These are phyloP conservation scores for Xiphophorus hellerii DNA, from an alignment of 2,113 vertebrate genomes.

Conservation along the genomic window DNA sequence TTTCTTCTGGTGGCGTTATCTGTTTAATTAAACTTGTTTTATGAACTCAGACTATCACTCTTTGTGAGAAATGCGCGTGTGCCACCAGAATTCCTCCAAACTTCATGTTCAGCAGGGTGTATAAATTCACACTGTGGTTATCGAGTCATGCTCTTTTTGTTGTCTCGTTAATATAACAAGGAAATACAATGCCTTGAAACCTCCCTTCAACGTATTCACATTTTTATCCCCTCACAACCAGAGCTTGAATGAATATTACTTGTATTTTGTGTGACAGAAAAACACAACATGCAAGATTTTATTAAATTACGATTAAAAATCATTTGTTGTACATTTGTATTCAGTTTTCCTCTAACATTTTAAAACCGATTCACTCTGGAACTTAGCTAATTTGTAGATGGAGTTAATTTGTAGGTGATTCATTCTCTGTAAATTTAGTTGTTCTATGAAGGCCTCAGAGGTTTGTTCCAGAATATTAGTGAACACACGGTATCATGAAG, in stretches of 20 bases:
- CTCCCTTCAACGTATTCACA: not conserved
- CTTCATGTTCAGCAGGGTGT: slow-evolving; percentile 9
- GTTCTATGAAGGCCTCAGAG: too few relatives aligned
- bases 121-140: not conserved
- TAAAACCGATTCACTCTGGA: too few relatives aligned
- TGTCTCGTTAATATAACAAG: slow-evolving; percentile 15
- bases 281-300: not conserved
- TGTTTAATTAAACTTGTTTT: slow-evolving; percentile 25
- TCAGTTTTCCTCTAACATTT: too few relatives aligned
- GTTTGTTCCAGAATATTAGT: too few relatives aligned
- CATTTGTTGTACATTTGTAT: too few relatives aligned
- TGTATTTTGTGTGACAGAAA: not conserved
- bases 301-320: not conserved
- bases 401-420: too few relatives aligned
- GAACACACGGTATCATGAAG: too few relatives aligned
- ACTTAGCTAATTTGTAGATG: too few relatives aligned
- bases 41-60: slow-evolving; percentile 22
- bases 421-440: too few relatives aligned
- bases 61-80: not conserved
- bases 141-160: slow-evolving; percentile 15
- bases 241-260: not conserved
- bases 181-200: not conserved
- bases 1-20: slow-evolving; percentile 25
- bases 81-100: slow-evolving; percentile 4
- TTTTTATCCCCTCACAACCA: not conserved